Evolutionary conservation across 92 coral and sea anemone species (phyloP), one percentile per base, ranked within the genome.

Genomic region (Porites lobata): DNA sequence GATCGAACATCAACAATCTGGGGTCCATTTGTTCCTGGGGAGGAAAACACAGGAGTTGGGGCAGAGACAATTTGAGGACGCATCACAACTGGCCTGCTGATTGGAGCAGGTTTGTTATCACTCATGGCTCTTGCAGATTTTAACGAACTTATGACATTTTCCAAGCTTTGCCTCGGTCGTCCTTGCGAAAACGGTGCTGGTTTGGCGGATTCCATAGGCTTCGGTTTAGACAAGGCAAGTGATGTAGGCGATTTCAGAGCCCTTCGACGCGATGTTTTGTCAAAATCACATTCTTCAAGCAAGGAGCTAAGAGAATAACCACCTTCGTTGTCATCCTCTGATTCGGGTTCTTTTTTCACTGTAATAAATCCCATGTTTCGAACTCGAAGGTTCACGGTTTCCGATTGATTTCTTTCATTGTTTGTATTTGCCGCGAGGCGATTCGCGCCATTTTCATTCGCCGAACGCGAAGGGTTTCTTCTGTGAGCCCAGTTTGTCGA

Each of bases 1-100:
- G 87, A 84, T 14, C 87, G 87, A 4, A 84, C 87, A 14, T 84
- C 87, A 13, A 84, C 59, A 50, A 84, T 84, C 63, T 75, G 87
- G 4, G 87, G 87, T 47, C 58, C 87, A 84, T 10, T 21, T 6
- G 51, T 63, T 26, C 62, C 9, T 9, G 50, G 85, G 6, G 56
- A 1, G 38, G 15, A 18, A 51, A 51, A 7, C 11, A 53, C 12
- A 2, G 79, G 53, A 4, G 80, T 24, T 50, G 79, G 87, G 14
- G 87, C 59, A 63, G 87, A 64, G 50, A 51, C 13, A 13, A 21
- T 74, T 64, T 72, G 62, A 47, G 79, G 7, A 8, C 79, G 87
- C 67, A 58, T 24, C 21, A 62, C 22, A 24, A 72, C 47, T 20
- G 73, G n/a, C 18, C 51, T 51, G 18, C 20, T 22, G 43, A 51